A percentile compares a stretch with the other conserved stretches of the same genome.
phyloP scores from a whole-genome alignment of 1,140 invertebrate species.

The Pteromalus puparum region DNA sequence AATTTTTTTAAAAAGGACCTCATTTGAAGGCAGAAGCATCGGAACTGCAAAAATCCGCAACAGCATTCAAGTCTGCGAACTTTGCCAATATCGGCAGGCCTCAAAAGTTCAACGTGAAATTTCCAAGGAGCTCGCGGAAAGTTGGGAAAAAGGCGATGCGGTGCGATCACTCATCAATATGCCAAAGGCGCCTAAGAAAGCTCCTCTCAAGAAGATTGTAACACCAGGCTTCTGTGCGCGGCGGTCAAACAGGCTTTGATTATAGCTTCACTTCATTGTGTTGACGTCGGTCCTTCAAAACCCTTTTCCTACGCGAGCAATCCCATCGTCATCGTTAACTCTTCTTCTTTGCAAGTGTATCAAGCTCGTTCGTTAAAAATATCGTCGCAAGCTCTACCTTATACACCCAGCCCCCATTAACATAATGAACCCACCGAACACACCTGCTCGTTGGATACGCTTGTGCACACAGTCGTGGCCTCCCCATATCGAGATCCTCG shows the following conservation, averaged over 20 bases:
- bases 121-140: slow-evolving; percentile 11
- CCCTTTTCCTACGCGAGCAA: background rate
- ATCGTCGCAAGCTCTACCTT: no score
- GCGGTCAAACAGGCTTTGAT: slow-evolving; percentile 7
- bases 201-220: background rate
- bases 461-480: background rate
- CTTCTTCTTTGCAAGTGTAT: no score
- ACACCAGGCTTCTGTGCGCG: background rate
- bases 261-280: slow-evolving; percentile 39
- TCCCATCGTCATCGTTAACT: no score
- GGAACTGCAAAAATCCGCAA: background rate
- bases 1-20: background rate
- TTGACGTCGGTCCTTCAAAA: background rate
- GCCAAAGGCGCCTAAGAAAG: background rate
- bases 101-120: background rate
- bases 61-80: background rate
- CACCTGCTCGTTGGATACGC: background rate
- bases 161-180: slow-evolving; percentile 43
- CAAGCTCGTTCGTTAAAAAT: no score
- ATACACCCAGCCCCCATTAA: background rate
- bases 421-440: background rate
- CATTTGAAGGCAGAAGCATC: background rate
- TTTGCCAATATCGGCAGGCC: background rate
- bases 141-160: background rate
- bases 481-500: background rate